Evolutionary conservation across 2,797 vertebrate species (phyloP), one percentile per base, ranked within the genome.

Genomic region (Cyclura pinguis): DNA sequence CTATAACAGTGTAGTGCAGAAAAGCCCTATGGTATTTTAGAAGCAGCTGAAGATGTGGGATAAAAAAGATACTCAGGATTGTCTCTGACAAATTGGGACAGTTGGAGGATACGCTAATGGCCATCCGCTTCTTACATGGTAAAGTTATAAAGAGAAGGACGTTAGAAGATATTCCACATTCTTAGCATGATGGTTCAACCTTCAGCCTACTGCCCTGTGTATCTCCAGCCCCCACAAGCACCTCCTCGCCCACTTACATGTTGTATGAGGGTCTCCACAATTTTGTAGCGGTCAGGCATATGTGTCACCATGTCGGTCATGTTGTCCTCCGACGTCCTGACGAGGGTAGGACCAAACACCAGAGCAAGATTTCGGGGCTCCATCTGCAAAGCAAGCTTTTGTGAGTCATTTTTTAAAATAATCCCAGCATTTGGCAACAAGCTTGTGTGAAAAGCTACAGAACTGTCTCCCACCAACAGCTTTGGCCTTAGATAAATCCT

Each of bases 281-380:
- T 99, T 95, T 99, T 99, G 96, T 99, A 99, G 93, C 98, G 98
- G 97, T 99, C 99, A 0, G 99, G 99, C 99, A 99, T 99, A 97
- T 99, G 99, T 0, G 99, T 99, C 94, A 99, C 99, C 99, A 99
- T 99, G 94, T 99, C 99, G 0, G 98, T 99, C 99, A 99, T 99
- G 97, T 99, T 99, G 97, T 99, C 99, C 96, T 99, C 99, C 0
- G 99, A 99, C 0, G 98, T 99, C 42, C 99, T 97, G 74, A 99
- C 99, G 92, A 99, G 96, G 0, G 99, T 99, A 1, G 99, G 99
- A 24, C 99, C 99, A 0, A 99, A 99, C 91, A 99, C 99, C 95
- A 99, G 97, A 0, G 99, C 99, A 96, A 99, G 95, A 96, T 99
- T 99, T 83, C 99, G 98, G 55, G 99, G 98, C 88, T 99, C 99